Percentiles rank a stretch among this genome's conserved stretches.
Conservation (phyloP, 2,888 invertebrate species). For the Eustalomyia histrio region DNA sequence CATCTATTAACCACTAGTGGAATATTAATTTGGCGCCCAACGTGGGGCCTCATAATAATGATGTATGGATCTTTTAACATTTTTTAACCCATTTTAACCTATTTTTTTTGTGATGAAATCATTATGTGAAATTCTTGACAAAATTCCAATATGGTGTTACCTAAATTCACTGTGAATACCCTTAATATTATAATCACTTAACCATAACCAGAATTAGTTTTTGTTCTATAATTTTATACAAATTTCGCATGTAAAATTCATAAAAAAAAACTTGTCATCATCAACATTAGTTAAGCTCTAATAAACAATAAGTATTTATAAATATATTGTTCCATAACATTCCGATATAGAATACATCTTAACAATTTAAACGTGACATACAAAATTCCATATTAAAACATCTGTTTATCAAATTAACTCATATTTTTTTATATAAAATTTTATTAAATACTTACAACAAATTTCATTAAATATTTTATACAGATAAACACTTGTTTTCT, state of each 20-base stretch:
- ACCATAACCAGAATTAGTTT: constrained; percentile 35
- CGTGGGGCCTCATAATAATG: too few relatives aligned
- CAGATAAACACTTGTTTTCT: constrained; percentile 43
- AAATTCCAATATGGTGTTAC: too few relatives aligned
- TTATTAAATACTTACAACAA: background rate
- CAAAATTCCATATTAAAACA: constrained; percentile 21
- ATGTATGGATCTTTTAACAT: too few relatives aligned
- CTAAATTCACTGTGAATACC: too few relatives aligned
- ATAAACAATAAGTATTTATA: constrained; percentile 59
- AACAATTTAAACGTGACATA: background rate
- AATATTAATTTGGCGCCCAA: too few relatives aligned
- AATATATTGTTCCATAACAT: background rate
- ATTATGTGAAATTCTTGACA: too few relatives aligned
- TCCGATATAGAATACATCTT: background rate
- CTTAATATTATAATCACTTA: constrained; percentile 1
- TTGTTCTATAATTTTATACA: constrained; percentile 27
- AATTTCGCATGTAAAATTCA: constrained; percentile 11
- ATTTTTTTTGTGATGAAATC: too few relatives aligned
- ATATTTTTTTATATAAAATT: background rate
- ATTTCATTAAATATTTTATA: background rate
- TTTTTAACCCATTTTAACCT: too few relatives aligned
- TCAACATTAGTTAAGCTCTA: constrained; percentile 58
- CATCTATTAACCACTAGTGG: too few relatives aligned
- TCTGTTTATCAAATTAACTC: constrained; percentile 56
- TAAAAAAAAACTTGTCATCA: constrained; percentile 45